Percentiles rank a stretch among this genome's conserved stretches.
These are phyloP conservation scores for Nemotelus pantherinus DNA, from an alignment of 2,888 invertebrate genomes.

Conservation along the genomic window DNA sequence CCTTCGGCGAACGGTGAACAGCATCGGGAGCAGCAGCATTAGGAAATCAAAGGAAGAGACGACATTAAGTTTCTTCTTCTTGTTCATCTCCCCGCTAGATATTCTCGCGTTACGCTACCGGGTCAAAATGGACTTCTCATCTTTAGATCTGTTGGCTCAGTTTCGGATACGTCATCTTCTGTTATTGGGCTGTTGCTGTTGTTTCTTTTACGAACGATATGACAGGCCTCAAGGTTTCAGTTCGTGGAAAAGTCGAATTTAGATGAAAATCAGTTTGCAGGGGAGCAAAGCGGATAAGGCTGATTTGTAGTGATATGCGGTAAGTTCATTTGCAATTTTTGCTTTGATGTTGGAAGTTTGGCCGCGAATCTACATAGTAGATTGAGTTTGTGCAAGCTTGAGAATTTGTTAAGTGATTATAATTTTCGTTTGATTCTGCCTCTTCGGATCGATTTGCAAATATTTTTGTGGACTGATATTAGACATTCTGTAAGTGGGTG, in stretches of 20 bases:
- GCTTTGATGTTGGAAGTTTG: background rate
- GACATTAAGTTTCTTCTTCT: background rate
- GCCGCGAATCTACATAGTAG: background rate
- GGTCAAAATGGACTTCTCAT: too few relatives aligned
- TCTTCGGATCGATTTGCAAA: too few relatives aligned
- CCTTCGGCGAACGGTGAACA: background rate
- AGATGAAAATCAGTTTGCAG: background rate
- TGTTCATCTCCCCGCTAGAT: too few relatives aligned
- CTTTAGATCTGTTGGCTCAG: too few relatives aligned
- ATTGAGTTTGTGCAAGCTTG: too few relatives aligned
- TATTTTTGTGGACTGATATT: too few relatives aligned
- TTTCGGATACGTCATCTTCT: too few relatives aligned
- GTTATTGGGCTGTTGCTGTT: background rate
- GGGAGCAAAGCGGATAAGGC: background rate
- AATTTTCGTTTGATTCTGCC: too few relatives aligned
- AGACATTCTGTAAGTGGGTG: too few relatives aligned
- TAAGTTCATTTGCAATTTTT: background rate
- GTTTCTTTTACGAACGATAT: constrained; percentile 1
- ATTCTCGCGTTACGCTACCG: too few relatives aligned
- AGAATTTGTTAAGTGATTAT: too few relatives aligned
- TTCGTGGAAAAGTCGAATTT: background rate
- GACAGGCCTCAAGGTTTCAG: background rate
- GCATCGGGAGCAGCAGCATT: background rate
- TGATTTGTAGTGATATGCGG: background rate
- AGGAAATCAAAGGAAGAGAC: background rate